Evolutionary conservation across 2,113 vertebrate species (phyloP), one percentile per base, ranked within the genome.

Genomic region (Monopterus albus): DNA sequence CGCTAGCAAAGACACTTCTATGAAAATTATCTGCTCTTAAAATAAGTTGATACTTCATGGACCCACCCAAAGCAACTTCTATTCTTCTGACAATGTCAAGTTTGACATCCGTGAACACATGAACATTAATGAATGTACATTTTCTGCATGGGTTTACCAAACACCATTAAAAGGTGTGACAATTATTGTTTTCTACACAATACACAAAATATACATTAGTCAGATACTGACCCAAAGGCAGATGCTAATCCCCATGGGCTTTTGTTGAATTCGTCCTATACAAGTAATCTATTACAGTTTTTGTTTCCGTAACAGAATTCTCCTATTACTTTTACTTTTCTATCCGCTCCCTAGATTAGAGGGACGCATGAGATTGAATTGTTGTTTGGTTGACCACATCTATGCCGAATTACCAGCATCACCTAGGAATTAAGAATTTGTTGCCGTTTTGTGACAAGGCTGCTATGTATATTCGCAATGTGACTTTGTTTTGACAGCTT

Each of bases 361-460:
- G 14, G 0, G 2, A 17, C 26, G 20, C 20, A 56, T 26, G n/a
- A 49, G 0, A 31, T 5, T 28, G 3, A 42, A 0, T 18, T 28
- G 12, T n/a, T 23, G 3, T 14, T 45, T 12, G 0, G 6, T 6
- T 18, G 12, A 57, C 18, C 0, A 15, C 2, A 57, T 7, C 2
- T 7, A 11, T 18, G n/a, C 42, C 60, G 42, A 71, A 66, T 81
- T 5, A 26, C 17, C 17, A 52, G 17, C 0, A 40, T 14, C 1
- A 0, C 0, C 0, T 12, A 1, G 7, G 21, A 0, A 38, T 47
- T 26, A 0, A 36, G 26, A 10, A 0, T 9, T 6, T 42, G 2
- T 7, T 7, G 18, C 6, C 52, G 11, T 26, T 6, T 6, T 63
- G 52, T 55, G 0, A 6, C 10, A 17, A 65, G 5, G 2, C 2